These are phyloP conservation scores for Diarsia rubi DNA, from an alignment of 2,888 invertebrate genomes.

Conservation along the genomic window DNA sequence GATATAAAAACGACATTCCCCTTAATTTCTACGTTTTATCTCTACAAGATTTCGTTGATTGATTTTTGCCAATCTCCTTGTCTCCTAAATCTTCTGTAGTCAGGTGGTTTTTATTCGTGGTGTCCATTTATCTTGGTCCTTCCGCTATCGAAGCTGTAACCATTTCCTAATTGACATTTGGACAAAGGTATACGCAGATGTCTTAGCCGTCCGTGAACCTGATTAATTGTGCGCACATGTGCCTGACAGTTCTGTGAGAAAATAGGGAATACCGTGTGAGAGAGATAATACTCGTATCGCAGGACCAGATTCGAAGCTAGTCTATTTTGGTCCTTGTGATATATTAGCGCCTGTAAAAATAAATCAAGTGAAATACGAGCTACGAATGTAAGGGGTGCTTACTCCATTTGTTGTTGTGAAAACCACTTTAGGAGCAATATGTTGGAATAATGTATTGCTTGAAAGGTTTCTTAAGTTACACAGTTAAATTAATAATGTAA, in stretches of 20 bases:
- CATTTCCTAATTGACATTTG: constrained; percentile 70
- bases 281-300: constrained; percentile 69
- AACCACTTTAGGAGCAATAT: constrained; percentile 63
- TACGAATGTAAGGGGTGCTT: constrained; percentile 53
- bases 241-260: constrained; percentile 81
- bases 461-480: constrained; percentile 53
- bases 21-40: constrained; percentile 36
- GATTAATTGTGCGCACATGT: constrained; percentile 86
- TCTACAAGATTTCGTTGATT: constrained; percentile 34
- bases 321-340: constrained; percentile 68
- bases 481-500: constrained; percentile 45
- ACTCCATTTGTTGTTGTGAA: constrained; percentile 61
- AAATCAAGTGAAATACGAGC: constrained; percentile 67
- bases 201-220: constrained; percentile 64
- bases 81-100: constrained; percentile 12
- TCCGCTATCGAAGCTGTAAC: constrained; percentile 39
- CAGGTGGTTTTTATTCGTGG: constrained; percentile 40
- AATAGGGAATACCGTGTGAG: constrained; percentile 74
- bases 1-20: constrained; percentile 24
- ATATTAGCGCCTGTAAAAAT: constrained; percentile 63
- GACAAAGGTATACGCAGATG: constrained; percentile 69
- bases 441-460: constrained; percentile 55
- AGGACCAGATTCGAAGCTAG: constrained; percentile 68
- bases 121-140: constrained; percentile 51
- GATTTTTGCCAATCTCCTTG: constrained; percentile 24